Base-by-base conservation (phyloP, 2,888 invertebrate species). In the Ramazzottius varieornatus region DNA sequence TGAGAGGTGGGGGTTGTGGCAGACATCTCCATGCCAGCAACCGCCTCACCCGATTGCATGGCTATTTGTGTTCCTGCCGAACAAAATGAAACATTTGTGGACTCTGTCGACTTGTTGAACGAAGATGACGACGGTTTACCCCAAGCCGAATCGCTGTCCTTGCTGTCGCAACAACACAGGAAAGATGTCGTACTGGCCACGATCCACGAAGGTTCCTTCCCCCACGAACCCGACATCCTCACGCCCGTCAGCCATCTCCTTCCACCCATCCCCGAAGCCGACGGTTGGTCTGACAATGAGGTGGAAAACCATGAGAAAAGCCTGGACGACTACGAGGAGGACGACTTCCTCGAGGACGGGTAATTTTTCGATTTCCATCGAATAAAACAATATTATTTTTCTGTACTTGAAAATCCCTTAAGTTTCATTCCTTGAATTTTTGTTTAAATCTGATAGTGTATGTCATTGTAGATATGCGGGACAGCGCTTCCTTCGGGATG, bases 1-100 rank as follows among this genome's bases (percentile, higher is more conserved):
- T n/a, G n/a, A n/a, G n/a, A n/a, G n/a, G n/a, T n/a, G n/a, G n/a
- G n/a, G n/a, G n/a, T n/a, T n/a, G n/a, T n/a, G n/a, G n/a, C n/a
- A n/a, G n/a, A n/a, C n/a, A n/a, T 40, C 40, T 20, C 20, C 20
- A 54, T 54, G 54, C 54, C 54, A 13, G 54, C 54, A 24, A 54
- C 54, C 20, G 13, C 54, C 29, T 54, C 54, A 54, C 54, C 54
- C n/a, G 54, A 54, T 29, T 54, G 54, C 29, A 54, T 54, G 54
- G 54, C 54, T 54, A 29, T 54, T n/a, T 54, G 54, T 54, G 29
- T 54, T 54, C 54, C 54, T 4, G 54, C 54, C n/a, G 54, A 54
- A 13, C 54, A 54, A 54, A 54, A 54, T 54, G 54, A 54, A 29
- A 54, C 54, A 16, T 54, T 54, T 24, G 24, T 24, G n/a, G 54